phyloP scores from a whole-genome alignment of 2,113 vertebrate species.

The Percina caprodes region DNA sequence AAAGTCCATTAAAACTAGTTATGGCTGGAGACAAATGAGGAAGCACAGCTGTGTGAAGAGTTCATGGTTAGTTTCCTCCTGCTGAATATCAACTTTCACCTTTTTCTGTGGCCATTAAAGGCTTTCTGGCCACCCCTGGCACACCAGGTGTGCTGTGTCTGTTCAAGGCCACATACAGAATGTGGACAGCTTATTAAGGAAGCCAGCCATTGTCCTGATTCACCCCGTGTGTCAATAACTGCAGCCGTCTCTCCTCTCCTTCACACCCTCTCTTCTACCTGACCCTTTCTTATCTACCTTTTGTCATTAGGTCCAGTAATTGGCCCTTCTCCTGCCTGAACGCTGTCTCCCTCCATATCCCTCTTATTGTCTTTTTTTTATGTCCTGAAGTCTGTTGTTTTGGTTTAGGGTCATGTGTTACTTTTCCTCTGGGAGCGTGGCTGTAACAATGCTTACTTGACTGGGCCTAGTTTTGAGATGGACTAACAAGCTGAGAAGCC shows the following conservation, averaged over 20 bases:
- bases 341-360: slow-evolving; percentile 10
- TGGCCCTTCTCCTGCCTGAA: slow-evolving; percentile 43
- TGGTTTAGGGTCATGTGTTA: slow-evolving; percentile 12
- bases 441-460: slow-evolving; percentile 29
- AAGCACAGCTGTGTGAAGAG: slow-evolving; percentile 11
- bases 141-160: slow-evolving; percentile 48
- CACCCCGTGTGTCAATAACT: slow-evolving; percentile 47
- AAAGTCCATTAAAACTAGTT: background rate
- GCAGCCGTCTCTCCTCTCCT: slow-evolving; percentile 12
- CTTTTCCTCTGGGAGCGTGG: slow-evolving; percentile 11
- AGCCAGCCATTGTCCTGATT: slow-evolving; percentile 43
- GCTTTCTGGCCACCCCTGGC: slow-evolving; percentile 27
- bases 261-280: slow-evolving; percentile 6
- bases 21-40: slow-evolving; percentile 19
- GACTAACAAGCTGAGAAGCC: slow-evolving; percentile 67
- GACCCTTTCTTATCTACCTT: slow-evolving; percentile 27
- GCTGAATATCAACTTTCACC: slow-evolving; percentile 36
- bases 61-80: slow-evolving; percentile 33
- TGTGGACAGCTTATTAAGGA: slow-evolving; percentile 61
- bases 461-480: slow-evolving; percentile 36
- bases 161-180: slow-evolving; percentile 30
- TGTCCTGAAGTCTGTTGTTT: slow-evolving; percentile 34
- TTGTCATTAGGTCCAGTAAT: slow-evolving; percentile 57
- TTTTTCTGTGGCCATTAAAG: slow-evolving; percentile 49
- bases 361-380: background rate